phyloP scores from a whole-genome alignment of 2,113 vertebrate species.

The Solea solea region DNA sequence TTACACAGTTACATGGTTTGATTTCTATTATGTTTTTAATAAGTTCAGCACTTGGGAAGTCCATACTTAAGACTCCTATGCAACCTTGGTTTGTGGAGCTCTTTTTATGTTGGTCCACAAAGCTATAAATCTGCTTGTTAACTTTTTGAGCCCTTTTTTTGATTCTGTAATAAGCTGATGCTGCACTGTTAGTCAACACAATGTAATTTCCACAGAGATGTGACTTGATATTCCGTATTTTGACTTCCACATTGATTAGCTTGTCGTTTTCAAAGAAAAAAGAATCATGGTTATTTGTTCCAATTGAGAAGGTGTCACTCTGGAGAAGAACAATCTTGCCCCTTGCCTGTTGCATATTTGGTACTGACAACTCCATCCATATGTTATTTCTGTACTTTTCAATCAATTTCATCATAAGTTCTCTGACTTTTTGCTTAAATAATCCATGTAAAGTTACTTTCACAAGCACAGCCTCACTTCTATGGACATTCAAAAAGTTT shows the following conservation, averaged over 20 bases:
- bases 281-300: conserved; percentile 33
- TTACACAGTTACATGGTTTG: conserved; percentile 40
- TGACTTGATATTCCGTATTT: conserved; percentile 18
- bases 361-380: conserved; percentile 35
- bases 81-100: conserved; percentile 26
- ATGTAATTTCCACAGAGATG: conserved; percentile 43
- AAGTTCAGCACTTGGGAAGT: conserved; percentile 62
- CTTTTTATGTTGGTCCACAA: conserved; percentile 16
- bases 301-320: conserved; percentile 33
- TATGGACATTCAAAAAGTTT: conserved; percentile 42
- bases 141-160: not conserved
- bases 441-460: conserved; percentile 48
- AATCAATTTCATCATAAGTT: conserved; percentile 5
- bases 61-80: conserved; percentile 65
- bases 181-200: conserved; percentile 34
- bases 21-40: conserved; percentile 54
- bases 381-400: conserved; percentile 2
- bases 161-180: rapidly evolving
- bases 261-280: conserved; percentile 18
- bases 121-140: conserved; percentile 40
- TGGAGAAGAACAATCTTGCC: conserved; percentile 69
- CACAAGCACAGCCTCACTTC: conserved; percentile 61
- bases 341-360: conserved; percentile 55
- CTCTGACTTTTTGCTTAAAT: rapidly evolving
- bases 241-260: conserved; percentile 6